phyloP scores from a whole-genome alignment of 2,113 vertebrate species.

The Oreamnos americanus region DNA sequence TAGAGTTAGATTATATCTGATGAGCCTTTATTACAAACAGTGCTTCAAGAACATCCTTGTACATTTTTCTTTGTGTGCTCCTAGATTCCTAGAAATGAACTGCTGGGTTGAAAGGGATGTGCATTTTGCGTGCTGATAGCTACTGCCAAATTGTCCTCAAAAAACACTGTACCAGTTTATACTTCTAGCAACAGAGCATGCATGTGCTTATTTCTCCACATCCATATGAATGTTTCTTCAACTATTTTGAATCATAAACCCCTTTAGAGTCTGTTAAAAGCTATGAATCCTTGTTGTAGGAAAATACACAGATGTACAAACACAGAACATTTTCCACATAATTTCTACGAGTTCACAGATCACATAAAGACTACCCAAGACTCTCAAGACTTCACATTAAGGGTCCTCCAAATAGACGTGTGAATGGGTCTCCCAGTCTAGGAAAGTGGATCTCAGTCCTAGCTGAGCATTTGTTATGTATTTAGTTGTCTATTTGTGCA shows the following conservation, averaged over 20 bases:
- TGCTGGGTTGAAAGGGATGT: neutral
- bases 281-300: neutral
- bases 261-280: constrained; percentile 7
- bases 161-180: neutral
- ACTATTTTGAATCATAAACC: neutral
- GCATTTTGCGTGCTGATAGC: neutral
- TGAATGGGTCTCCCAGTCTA: neutral
- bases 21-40: neutral
- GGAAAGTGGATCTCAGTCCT: neutral
- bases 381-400: neutral
- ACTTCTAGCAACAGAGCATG: neutral
- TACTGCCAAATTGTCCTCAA: neutral
- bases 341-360: neutral
- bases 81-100: constrained; percentile 21
- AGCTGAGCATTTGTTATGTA: neutral
- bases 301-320: neutral
- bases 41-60: neutral
- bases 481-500: neutral
- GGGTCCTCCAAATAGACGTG: neutral
- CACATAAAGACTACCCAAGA: neutral
- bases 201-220: neutral
- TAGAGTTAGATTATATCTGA: neutral
- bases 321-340: neutral
- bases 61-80: neutral
- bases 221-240: neutral